Conservation (phyloP, 1,140 invertebrate genomes). For the Lordiphosa mommai region DNA sequence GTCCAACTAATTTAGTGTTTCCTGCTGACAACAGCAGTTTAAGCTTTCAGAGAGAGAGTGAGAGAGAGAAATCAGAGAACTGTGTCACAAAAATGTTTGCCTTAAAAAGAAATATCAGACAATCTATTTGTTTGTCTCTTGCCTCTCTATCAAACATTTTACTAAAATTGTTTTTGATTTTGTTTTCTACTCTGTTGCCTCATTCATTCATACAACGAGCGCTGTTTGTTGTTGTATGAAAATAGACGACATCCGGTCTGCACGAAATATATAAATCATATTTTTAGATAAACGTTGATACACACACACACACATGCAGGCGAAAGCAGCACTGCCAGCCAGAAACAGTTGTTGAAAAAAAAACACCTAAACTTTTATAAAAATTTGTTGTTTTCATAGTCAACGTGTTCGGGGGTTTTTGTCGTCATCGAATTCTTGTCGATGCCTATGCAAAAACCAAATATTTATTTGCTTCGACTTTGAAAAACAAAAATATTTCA, state of each 20-base stretch:
- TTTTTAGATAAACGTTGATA: constrained; percentile 72
- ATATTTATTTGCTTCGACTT: constrained; percentile 24
- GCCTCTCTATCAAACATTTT: constrained; percentile 44
- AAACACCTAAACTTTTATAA: constrained; percentile 11
- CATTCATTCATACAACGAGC: constrained; percentile 41
- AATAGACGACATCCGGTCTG: constrained; percentile 78
- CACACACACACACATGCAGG: constrained; percentile 24
- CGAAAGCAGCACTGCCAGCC: constrained; percentile 9
- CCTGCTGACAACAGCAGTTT: constrained; percentile 69
- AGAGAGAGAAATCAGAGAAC: constrained; percentile 35
- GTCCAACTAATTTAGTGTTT: constrained; percentile 74
- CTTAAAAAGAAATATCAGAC: constrained; percentile 26
- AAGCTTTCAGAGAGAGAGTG: constrained; percentile 30
- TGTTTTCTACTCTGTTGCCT: constrained; percentile 17
- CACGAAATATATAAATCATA: constrained; percentile 75
- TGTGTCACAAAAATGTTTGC: constrained; percentile 52
- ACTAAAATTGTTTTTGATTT: constrained; percentile 36
- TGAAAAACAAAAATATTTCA: constrained; percentile 13
- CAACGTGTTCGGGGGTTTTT: constrained; percentile 35
- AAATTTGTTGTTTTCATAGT: constrained; percentile 33
- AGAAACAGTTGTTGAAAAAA: constrained; percentile 31
- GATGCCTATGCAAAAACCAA: constrained; percentile 19
- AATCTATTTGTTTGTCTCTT: constrained; percentile 25
- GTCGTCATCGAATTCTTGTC: constrained; percentile 42
- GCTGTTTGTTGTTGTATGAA: constrained; percentile 57